Evolutionary conservation across 2,113 vertebrate genomes (phyloP), one percentile per base, ranked within the genome.

Genomic region (Copsychus sechellarum): DNA sequence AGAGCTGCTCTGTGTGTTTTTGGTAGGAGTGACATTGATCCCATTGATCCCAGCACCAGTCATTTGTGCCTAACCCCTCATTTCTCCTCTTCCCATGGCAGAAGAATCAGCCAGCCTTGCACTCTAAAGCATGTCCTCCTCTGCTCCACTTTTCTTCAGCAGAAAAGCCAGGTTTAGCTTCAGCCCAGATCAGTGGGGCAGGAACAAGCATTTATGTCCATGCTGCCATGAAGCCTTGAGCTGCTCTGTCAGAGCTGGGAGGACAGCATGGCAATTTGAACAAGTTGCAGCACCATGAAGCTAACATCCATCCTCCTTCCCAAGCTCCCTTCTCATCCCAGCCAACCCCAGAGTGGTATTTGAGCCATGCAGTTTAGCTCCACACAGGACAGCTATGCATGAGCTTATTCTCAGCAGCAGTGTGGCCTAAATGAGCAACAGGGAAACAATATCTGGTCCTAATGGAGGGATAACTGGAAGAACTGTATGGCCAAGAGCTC

Each of bases 31-130:
- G n/a, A 26, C 23, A 14, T 3, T 56, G 31, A 60, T 31, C 23
- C 34, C 34, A 42, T 2, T 51, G 31, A 64, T 33, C 23, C 34
- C 34, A 43, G 26, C 6, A 56, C 15, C 26, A 60, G 23, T 6
- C 0, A 0, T 31, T 65, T 42, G 65, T 72, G 25, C 51, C 33
- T 29, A 15, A 38, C 6, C 6, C 9, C 17, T 34, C 0, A 0
- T 17, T 71, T 60, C 24, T 40, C 5, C 28, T 33, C 10, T 86
- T 66, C 54, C 67, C 7, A 7, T 7, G 53, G 58, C 69, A 51
- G 43, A 38, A 60, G 51, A 47, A 54, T 31, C 20, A 67, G 29
- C 12, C 51, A 74, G 23, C 8, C 14, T 23, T 74, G 43, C 16
- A 14, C 19, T 74, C 29, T 25, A 43, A 72, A 43, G 29, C 15